Evolutionary conservation across 2,797 vertebrate genomes (phyloP).

Genomic region (Epinephelus awoara): DNA sequence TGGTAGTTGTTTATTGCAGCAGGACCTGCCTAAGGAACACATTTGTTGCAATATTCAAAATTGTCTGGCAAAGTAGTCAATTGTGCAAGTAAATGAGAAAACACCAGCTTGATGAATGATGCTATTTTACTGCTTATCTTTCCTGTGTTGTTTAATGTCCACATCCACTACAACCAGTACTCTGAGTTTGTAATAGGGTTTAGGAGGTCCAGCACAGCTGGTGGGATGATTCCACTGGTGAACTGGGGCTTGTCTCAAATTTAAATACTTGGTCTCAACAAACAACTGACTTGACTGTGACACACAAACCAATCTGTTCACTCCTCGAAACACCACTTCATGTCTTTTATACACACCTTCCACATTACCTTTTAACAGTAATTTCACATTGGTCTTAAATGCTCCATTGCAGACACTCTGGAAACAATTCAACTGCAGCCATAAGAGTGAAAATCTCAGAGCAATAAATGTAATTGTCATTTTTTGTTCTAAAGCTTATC

Average conservation of each 20-base stretch:
- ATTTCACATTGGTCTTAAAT: background rate
- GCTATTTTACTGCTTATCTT: background rate
- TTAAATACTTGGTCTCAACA: background rate
- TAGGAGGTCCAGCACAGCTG: conserved; percentile 4
- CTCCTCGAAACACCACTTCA: conserved; percentile 1
- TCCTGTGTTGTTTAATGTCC: background rate
- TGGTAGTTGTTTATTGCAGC: background rate
- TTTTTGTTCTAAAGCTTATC: conserved; percentile 20
- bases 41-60: background rate
- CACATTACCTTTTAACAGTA: background rate
- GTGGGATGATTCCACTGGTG: background rate
- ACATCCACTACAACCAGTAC: background rate
- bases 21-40: background rate
- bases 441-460: conserved; percentile 6
- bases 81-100: background rate
- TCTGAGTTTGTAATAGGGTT: background rate
- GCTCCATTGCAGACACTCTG: conserved; percentile 8
- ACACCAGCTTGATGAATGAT: background rate
- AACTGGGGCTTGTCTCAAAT: background rate
- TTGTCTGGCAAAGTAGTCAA: background rate
- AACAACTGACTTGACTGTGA: conserved; percentile 10
- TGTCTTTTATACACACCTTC: background rate
- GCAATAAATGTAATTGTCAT: conserved; percentile 38
- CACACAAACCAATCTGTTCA: conserved; percentile 15
- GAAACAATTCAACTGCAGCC: conserved; percentile 12